Conservation (phyloP, 2,888 invertebrate genomes). For the Ctena decussata region DNA sequence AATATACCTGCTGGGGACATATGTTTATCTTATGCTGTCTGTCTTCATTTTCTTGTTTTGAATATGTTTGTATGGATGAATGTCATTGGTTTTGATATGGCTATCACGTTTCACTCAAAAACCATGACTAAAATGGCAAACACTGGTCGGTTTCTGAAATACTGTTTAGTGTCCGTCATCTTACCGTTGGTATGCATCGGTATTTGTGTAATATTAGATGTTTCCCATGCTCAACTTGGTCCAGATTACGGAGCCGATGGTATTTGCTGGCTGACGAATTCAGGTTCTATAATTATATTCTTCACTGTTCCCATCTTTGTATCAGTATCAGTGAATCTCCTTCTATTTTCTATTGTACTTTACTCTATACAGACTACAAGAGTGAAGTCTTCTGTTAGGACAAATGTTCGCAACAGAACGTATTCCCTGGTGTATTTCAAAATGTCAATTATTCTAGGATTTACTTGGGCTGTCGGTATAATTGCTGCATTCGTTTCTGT, state of each 20-base stretch:
- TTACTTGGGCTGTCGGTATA: conserved; percentile 44
- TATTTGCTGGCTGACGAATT: conserved; percentile 38
- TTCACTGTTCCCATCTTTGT: conserved; percentile 25
- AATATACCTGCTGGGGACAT: neutral
- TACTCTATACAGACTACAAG: conserved; percentile 13
- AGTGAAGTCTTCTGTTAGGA: neutral
- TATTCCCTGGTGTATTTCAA: conserved; percentile 44
- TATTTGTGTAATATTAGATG: conserved; percentile 3
- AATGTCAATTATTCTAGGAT: conserved; percentile 39
- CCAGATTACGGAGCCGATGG: conserved; percentile 19
- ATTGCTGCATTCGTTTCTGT: conserved; percentile 26
- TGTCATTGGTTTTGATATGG: conserved; percentile 45
- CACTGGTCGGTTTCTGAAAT: conserved; percentile 7
- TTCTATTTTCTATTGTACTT: conserved; percentile 21
- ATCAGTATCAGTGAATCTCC: conserved; percentile 20
- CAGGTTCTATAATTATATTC: conserved; percentile 20
- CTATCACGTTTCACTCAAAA: conserved; percentile 17
- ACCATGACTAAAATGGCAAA: neutral
- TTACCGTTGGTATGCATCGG: neutral
- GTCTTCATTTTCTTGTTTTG: conserved; percentile 25
- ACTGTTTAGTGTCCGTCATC: neutral
- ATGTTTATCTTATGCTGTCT: conserved; percentile 12
- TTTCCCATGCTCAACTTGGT: neutral
- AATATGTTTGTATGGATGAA: conserved; percentile 40
- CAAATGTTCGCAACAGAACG: conserved; percentile 4